Conservation (phyloP, 2,113 vertebrate genomes). For the Oncorhynchus clarkii region DNA sequence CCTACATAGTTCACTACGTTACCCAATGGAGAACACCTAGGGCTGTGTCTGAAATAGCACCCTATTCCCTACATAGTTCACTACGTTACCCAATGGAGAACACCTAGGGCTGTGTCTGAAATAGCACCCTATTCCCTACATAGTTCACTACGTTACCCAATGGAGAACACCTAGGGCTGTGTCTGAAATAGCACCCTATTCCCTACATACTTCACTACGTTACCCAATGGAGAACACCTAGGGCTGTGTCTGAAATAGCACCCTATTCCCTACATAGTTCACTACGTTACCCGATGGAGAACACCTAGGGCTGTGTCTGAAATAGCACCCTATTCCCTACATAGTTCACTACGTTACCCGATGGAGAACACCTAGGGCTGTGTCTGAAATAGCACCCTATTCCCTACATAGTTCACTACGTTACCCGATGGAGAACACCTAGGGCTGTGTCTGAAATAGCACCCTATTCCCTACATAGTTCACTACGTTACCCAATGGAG, state of each 20-base stretch:
- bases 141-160: slow-evolving; percentile 20
- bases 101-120: background rate
- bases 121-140: too few relatives aligned
- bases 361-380: slow-evolving; percentile 17
- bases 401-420: slow-evolving; percentile 1
- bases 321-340: too few relatives aligned
- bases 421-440: slow-evolving; percentile 30
- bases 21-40: slow-evolving; percentile 27
- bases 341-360: slow-evolving; percentile 9
- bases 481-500: slow-evolving; percentile 29
- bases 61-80: too few relatives aligned
- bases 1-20: slow-evolving; percentile 13
- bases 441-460: too few relatives aligned
- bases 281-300: slow-evolving; percentile 31
- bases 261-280: too few relatives aligned
- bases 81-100: slow-evolving; percentile 33
- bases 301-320: background rate
- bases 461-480: too few relatives aligned
- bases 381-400: too few relatives aligned
- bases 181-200: too few relatives aligned
- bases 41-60: too few relatives aligned
- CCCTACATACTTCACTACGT: background rate
- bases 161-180: slow-evolving; percentile 15
- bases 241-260: too few relatives aligned
- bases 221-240: slow-evolving; percentile 29